Evolutionary conservation across 1,140 invertebrate genomes (phyloP), one percentile per base, ranked within the genome.

Genomic region (Drosophila gunungcola): DNA sequence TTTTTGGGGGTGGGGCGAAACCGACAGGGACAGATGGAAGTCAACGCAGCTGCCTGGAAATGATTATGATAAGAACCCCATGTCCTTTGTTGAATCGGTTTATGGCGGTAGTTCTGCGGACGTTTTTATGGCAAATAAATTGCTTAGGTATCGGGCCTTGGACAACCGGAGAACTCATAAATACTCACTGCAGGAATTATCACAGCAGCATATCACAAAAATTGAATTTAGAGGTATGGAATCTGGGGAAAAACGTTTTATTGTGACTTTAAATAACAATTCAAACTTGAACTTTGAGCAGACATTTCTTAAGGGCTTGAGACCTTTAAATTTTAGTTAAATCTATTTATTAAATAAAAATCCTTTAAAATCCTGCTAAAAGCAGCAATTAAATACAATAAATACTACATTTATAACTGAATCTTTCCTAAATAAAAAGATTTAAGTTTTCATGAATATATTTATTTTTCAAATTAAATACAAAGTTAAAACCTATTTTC

Each of bases 31-130:
- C 78, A 67, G 65, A 58, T 83, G 82, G 83, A 82, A 85, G 83
- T 82, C 74, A 72, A 82, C 78, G 69, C 81, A 85, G 82, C 83
- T 86, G 82, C 68, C 78, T 86, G 82, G 83, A 78, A 81, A 82
- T 88, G 82, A 88, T 86, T 86, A 88, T 86, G 82, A 86, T 86
- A 86, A 86, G 82, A 75, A 79, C 74, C 49, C 43, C 72, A 74
- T 64, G 67, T 74, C 69, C 73, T 67, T 65, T 64, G 41, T 54
- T 48, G 57, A 56, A 67, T n/a, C 43, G 32, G 38, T 65, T 73
- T 56, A 75, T 80, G 67, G 45, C 60, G 56, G 65, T 78, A 88
- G 81, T 86, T 86, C 72, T 61, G 49, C 63, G 55, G 62, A 73
- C 39, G 79, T 81, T 80, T 80, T 80, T 81, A 81, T 78, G 73